phyloP scores from a whole-genome alignment of 23 tunicate genomes.

The Halocynthia aurantium region DNA sequence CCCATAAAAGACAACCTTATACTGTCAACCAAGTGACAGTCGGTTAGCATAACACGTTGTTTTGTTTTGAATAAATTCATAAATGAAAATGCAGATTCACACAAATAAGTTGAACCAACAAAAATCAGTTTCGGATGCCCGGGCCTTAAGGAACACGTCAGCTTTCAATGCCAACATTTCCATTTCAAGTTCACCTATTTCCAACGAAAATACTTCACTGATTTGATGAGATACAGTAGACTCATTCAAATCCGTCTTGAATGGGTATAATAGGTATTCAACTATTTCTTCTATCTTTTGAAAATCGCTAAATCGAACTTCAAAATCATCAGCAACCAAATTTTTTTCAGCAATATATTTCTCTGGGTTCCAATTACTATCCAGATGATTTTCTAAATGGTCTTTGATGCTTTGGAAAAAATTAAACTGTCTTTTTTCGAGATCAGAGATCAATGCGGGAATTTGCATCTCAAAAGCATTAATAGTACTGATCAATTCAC shows the following conservation, averaged over 20 bases:
- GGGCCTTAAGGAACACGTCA: constrained; percentile 29
- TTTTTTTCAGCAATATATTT: constrained; percentile 28
- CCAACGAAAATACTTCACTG: constrained; percentile 40
- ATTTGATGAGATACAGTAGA: constrained; percentile 21
- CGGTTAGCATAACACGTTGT: constrained; percentile 3
- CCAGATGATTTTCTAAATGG: no score
- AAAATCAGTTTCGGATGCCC: constrained; percentile 23
- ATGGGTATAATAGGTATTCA: constrained; percentile 27
- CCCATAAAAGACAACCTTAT: constrained; percentile 10
- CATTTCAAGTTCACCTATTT: constrained; percentile 26
- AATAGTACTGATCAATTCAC: no score
- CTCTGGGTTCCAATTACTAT: constrained; percentile 3
- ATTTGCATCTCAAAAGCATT: no score
- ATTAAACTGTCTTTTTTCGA: no score
- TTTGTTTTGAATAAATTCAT: constrained; percentile 18
- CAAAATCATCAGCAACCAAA: constrained; percentile 23
- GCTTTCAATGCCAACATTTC: constrained; percentile 35
- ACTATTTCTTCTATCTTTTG: constrained; percentile 18
- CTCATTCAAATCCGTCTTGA: constrained; percentile 29
- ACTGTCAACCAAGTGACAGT: constrained; percentile 9
- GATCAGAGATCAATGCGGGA: no score
- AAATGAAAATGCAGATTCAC: neutral
- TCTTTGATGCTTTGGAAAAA: no score
- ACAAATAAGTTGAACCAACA: constrained; percentile 28
- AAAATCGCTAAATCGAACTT: constrained; percentile 20